These are phyloP conservation scores for Orientallactaga bullata DNA, from an alignment of 2,113 vertebrate genomes.

Conservation along the genomic window DNA sequence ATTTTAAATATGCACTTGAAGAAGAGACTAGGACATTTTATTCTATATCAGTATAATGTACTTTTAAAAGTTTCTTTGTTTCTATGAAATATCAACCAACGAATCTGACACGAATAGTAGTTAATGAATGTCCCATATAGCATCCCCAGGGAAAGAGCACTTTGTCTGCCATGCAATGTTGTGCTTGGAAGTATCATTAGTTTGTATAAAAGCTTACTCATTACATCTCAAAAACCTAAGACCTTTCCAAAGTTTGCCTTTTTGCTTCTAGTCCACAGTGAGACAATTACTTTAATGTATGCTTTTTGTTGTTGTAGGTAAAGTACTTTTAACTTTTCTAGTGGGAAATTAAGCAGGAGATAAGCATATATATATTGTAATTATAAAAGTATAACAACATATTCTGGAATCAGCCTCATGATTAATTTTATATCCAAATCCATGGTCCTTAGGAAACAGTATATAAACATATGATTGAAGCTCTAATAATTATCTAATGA, in stretches of 20 bases:
- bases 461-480: conserved; percentile 6
- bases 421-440: conserved; percentile 21
- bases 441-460: conserved; percentile 1
- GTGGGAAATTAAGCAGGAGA: background rate
- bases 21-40: conserved; percentile 29
- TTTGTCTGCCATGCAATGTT: background rate
- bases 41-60: conserved; percentile 49
- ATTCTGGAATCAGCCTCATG: background rate
- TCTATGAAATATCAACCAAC: background rate
- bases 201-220: conserved; percentile 1
- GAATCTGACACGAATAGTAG: conserved; percentile 54
- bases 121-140: conserved; percentile 43
- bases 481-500: background rate
- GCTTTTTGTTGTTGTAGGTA: background rate
- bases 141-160: background rate
- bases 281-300: conserved; percentile 35
- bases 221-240: conserved; percentile 19
- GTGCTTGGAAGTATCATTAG: conserved; percentile 42
- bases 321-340: background rate
- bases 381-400: background rate
- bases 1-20: conserved; percentile 21
- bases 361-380: background rate
- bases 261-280: background rate
- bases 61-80: conserved; percentile 55
- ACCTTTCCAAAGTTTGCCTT: background rate